phyloP scores from a whole-genome alignment of 2,113 vertebrate genomes.

The Peromyscus polionotus region DNA sequence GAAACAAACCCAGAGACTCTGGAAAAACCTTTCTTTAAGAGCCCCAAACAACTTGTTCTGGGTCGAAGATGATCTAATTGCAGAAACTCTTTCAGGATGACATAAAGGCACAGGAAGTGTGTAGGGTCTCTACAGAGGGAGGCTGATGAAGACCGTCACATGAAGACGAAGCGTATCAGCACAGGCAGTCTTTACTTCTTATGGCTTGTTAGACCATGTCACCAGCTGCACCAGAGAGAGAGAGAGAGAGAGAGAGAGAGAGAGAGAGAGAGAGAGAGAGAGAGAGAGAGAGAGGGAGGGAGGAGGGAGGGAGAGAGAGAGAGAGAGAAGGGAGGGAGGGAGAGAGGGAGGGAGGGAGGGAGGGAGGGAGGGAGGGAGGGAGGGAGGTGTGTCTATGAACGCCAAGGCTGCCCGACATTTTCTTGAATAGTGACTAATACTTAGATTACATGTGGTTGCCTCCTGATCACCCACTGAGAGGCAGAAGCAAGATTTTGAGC shows the following conservation, averaged over 20 bases:
- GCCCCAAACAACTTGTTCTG: conserved; percentile 69
- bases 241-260: too few species aligned
- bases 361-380: background rate
- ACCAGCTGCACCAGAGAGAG: background rate
- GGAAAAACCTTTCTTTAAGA: conserved; percentile 67
- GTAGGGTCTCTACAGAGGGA: background rate
- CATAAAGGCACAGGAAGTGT: conserved; percentile 64
- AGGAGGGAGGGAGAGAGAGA: too few species aligned
- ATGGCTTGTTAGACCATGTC: background rate
- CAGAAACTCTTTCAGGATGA: conserved; percentile 68
- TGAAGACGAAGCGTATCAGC: background rate
- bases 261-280: background rate
- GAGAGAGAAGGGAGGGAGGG: too few species aligned
- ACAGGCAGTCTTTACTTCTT: background rate
- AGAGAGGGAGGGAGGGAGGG: background rate
- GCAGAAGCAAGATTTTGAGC: conserved; percentile 85
- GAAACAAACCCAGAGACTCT: conserved; percentile 74
- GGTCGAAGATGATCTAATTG: conserved; percentile 74
- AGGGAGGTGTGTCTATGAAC: background rate
- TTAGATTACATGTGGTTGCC: conserved; percentile 85
- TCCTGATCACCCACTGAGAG: conserved; percentile 85
- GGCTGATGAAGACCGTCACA: background rate
- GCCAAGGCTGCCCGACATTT: conserved; percentile 55
- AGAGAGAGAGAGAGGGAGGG: too few species aligned
- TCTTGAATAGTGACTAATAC: conserved; percentile 89